Base-by-base conservation (phyloP, 2,113 vertebrate genomes). In the Muntiacus reevesi region DNA sequence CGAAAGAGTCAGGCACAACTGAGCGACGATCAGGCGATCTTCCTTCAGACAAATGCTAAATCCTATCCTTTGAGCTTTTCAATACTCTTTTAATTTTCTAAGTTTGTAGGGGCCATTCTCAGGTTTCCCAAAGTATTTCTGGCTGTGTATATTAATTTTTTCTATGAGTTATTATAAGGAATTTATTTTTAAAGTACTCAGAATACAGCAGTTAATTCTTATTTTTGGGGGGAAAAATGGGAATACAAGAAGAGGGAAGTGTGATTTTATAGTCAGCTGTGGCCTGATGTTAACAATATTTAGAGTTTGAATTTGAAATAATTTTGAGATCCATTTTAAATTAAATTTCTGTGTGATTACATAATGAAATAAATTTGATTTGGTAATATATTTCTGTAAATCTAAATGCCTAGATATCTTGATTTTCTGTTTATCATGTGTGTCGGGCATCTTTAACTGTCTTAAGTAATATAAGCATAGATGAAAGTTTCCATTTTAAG, bases 211-310 rank as follows among this genome's bases (percentile, higher is more conserved):
- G 71, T 91, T 93, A 93, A 86, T 86, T 67, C 23, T 89, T n/a
- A 50, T 57, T 90, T 89, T 71, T 81, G 9, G 6, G 23, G 6
- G 8, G 5, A 19, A 23, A 5, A 28, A 16, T 91, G n/a, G 57
- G 45, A 93, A 19, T 67, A 60, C 45, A 95, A 92, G 30, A 87
- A 92, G 55, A 62, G 6, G 4, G 14, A 10, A 90, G 47, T 60
- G 2, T 95, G 59, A 87, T 89, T 96, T 91, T 96, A 60, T 92
- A 89, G n/a, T 55, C 28, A 94, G 45, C 43, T 15, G 15, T 95
- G 11, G 43, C 28, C 33, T 98, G 50, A 95, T 92, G 16, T 76
- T 96, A 79, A 96, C 45, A 95, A 40, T 23, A 95, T 96, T 96
- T 90, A 90, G 45, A 96, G 21, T 47, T 79, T 71, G 27, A 96